Conservation (phyloP, 2,113 vertebrate species). For the Pygoscelis adeliae region DNA sequence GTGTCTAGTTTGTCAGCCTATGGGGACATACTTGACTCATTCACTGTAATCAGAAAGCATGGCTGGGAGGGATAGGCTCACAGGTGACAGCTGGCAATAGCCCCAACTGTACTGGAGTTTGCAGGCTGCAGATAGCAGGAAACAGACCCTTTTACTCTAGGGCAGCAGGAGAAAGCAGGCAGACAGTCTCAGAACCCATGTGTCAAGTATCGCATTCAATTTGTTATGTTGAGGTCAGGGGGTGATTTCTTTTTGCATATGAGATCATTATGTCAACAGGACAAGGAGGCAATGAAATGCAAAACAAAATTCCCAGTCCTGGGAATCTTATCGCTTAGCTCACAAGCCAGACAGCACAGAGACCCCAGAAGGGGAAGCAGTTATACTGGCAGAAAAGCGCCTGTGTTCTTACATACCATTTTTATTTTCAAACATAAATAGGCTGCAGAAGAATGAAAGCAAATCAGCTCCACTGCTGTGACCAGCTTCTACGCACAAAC, state of each 20-base stretch:
- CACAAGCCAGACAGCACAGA: not conserved
- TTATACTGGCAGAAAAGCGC: not conserved
- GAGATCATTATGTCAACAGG: slow-evolving; percentile 56
- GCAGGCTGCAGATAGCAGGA: not conserved
- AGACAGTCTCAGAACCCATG: not conserved
- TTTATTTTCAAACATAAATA: slow-evolving; percentile 44
- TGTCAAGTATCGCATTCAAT: not conserved
- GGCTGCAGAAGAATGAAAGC: slow-evolving; percentile 3
- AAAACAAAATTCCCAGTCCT: slow-evolving; percentile 39
- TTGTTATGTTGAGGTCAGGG: not conserved
- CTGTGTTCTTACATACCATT: not conserved
- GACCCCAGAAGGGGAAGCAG: not conserved
- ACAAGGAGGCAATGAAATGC: slow-evolving; percentile 9
- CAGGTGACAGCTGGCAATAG: not conserved
- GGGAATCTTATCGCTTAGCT: slow-evolving; percentile 41
- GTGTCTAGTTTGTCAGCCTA: not conserved
- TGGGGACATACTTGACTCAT: not conserved
- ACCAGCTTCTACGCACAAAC: not conserved
- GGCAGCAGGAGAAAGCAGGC: not conserved
- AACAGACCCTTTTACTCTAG: not conserved
- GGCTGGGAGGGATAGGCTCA: not conserved
- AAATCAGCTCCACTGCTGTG: not conserved
- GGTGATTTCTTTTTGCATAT: slow-evolving; percentile 25
- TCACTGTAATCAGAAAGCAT: not conserved
- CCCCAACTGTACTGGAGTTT: not conserved